Evolutionary conservation across 2,888 invertebrate species (phyloP).

Genomic region (Sericinus montela): DNA sequence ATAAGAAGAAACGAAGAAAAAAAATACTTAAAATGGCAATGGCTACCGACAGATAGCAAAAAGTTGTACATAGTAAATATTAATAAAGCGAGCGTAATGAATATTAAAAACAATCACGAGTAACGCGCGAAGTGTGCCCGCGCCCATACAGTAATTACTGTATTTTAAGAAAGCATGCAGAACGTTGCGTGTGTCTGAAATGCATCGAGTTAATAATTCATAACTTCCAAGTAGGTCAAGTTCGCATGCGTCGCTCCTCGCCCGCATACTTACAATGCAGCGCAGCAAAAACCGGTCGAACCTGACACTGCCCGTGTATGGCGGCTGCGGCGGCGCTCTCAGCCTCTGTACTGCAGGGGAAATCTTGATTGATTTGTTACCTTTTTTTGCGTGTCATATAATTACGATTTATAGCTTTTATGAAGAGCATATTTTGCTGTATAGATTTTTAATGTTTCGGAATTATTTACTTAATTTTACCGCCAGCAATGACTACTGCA

Average conservation of each 20-base stretch:
- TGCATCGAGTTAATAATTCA: conserved; percentile 50
- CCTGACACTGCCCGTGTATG: conserved; percentile 10
- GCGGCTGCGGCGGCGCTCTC: not conserved
- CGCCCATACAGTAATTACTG: conserved; percentile 25
- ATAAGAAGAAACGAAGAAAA: no score
- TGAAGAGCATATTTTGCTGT: no score
- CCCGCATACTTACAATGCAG: conserved; percentile 10
- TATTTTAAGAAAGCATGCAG: conserved; percentile 30
- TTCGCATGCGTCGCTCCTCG: conserved; percentile 40
- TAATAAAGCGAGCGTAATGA: no score
- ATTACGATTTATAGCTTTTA: no score
- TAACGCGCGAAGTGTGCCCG: conserved; percentile 19
- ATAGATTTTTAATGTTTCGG: no score
- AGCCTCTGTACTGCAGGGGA: not conserved
- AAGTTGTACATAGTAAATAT: no score
- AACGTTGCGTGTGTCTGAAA: conserved; percentile 32
- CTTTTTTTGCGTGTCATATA: no score
- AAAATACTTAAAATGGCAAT: no score
- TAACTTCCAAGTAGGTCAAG: conserved; percentile 59
- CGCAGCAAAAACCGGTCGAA: conserved; percentile 16
- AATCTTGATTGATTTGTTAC: conserved; percentile 5
- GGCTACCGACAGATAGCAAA: no score
- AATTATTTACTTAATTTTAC: no score
- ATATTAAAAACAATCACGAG: no score
- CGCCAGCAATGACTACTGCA: no score